These are phyloP conservation scores for Mesochorus sp. DNA, from an alignment of 2,888 invertebrate genomes.

Conservation along the genomic window DNA sequence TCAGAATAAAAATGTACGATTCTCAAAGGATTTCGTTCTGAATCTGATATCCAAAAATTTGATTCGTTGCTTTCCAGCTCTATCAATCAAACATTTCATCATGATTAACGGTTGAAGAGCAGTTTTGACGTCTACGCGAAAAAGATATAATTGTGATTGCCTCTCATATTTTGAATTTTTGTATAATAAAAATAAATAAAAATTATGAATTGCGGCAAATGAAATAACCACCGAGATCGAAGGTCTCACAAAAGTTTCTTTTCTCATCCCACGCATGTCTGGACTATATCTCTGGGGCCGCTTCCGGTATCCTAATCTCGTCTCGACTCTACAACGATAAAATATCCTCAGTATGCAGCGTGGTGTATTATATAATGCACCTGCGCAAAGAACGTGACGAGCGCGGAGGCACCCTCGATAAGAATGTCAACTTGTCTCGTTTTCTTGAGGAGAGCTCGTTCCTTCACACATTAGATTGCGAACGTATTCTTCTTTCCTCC, in stretches of 20 bases:
- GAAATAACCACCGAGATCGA: conserved; percentile 60
- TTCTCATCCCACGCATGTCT: conserved; percentile 64
- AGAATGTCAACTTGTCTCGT: conserved; percentile 30
- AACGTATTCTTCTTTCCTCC: no score
- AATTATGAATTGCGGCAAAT: neutral
- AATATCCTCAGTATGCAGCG: conserved; percentile 63
- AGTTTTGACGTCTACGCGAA: no score
- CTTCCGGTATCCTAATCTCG: conserved; percentile 76
- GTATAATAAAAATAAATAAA: no score
- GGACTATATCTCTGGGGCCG: conserved; percentile 73
- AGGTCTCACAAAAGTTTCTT: conserved; percentile 70
- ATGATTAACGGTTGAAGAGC: no score
- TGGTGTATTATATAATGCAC: conserved; percentile 22
- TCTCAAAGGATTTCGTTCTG: no score
- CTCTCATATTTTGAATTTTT: no score
- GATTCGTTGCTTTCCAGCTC: no score
- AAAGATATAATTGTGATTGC: no score
- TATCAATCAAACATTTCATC: no score
- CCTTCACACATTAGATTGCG: conserved; percentile 22
- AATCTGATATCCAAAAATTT: no score
- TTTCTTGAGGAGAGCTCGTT: conserved; percentile 27
- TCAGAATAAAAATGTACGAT: no score
- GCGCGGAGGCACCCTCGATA: conserved; percentile 46
- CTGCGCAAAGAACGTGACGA: conserved; percentile 42
- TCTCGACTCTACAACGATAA: conserved; percentile 77